phyloP scores from a whole-genome alignment of 2,113 vertebrate species.

The Labeo catla region DNA sequence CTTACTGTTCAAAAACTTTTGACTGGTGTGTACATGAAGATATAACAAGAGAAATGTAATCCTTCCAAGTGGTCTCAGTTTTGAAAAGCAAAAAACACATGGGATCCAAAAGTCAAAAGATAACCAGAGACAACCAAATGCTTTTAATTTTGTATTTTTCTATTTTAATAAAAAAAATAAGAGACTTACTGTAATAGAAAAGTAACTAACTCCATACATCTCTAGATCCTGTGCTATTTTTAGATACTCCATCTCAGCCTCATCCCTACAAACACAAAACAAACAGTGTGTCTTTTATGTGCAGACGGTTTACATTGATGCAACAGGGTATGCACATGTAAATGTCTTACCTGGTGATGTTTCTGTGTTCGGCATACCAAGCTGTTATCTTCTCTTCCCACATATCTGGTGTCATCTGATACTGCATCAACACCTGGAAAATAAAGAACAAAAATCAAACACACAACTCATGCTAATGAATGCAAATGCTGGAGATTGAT shows the following conservation, averaged over 20 bases:
- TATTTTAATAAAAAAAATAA: slow-evolving; percentile 28
- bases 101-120: neutral
- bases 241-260: slow-evolving; percentile 93
- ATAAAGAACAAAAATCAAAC: slow-evolving; percentile 21
- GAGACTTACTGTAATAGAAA: slow-evolving; percentile 86
- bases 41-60: neutral
- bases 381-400: slow-evolving; percentile 96
- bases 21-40: neutral
- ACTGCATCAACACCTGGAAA: slow-evolving; percentile 89
- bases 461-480: neutral
- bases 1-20: too few species aligned
- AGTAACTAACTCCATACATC: slow-evolving; percentile 95
- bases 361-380: slow-evolving; percentile 92
- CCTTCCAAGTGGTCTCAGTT: neutral
- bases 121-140: too few species aligned
- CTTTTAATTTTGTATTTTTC: too few species aligned
- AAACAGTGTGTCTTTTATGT: neutral
- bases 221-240: slow-evolving; percentile 94
- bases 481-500: neutral
- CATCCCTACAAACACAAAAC: slow-evolving; percentile 77
- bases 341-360: slow-evolving; percentile 84
- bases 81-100: neutral
- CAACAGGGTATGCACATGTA: neutral
- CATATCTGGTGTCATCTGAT: slow-evolving; percentile 94
- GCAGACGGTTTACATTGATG: neutral